A percentile compares a stretch with the other conserved stretches of the same genome.
Conservation (phyloP, 2,888 invertebrate genomes). For the Odontocerum albicorne region DNA sequence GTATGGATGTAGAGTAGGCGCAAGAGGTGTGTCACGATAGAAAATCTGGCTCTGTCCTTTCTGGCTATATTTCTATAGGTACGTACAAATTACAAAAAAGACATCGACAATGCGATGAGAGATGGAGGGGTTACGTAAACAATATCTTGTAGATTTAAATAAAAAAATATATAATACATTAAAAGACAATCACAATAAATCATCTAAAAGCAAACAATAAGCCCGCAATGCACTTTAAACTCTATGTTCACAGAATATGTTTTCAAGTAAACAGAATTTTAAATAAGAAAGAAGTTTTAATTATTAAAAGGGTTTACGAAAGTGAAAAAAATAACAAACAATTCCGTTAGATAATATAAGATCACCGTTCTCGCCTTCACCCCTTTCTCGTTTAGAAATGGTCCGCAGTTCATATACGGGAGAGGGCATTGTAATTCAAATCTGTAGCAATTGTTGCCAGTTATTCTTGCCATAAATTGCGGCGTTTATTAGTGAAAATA, state of each 20-base stretch:
- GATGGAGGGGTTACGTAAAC: too few species aligned
- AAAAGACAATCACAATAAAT: conserved; percentile 6
- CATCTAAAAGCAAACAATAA: background rate
- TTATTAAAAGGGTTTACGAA: conserved; percentile 7
- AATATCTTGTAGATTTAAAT: background rate
- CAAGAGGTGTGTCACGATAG: too few species aligned
- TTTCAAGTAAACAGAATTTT: conserved; percentile 6
- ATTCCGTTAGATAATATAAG: conserved; percentile 4
- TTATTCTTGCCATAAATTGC: conserved; percentile 21
- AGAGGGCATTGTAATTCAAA: conserved; percentile 24
- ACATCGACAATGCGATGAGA: too few species aligned
- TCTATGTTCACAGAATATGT: conserved; percentile 1
- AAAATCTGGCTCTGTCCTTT: too few species aligned
- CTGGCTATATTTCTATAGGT: too few species aligned
- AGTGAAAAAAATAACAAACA: conserved; percentile 18
- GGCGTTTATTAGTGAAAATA: conserved; percentile 35
- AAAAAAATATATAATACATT: conserved; percentile 1
- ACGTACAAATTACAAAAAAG: too few species aligned
- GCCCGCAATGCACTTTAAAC: background rate
- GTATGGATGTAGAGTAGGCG: too few species aligned
- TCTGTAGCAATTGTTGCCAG: conserved; percentile 15
- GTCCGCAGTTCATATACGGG: too few species aligned
- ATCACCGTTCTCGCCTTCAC: background rate
- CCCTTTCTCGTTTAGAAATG: too few species aligned
- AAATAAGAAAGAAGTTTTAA: conserved; percentile 20